Base-by-base conservation (phyloP, 2,113 vertebrate genomes). In the Malaclemys terrapin region DNA sequence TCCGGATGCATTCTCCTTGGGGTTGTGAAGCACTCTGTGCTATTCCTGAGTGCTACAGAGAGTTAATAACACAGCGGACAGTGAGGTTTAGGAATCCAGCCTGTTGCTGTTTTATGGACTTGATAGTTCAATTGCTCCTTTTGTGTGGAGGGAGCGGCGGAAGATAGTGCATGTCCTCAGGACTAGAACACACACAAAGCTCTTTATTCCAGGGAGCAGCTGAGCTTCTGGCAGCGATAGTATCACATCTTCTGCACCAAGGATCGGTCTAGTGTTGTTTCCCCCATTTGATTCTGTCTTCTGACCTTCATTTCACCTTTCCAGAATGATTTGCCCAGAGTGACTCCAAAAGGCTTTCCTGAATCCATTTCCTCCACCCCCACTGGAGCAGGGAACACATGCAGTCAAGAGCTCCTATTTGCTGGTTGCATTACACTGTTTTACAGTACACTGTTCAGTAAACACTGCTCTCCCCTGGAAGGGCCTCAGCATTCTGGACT, bases 1-100 rank as follows among this genome's bases (percentile, higher is more conserved):
- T 38, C 54, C n/a, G n/a, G 8, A 84, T 59, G 52, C 14, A 52
- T 85, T 6, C 56, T 29, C 92, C 91, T 65, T 19, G 3, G 78
- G 90, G 69, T 82, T 89, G 89, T 53, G 52, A 82, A 86, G 81
- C 84, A 27, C 47, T 89, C 81, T 72, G 59, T 90, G 86, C 82
- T 0, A 0, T 12, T 47, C 47, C 42, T 78, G 9, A 31, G 1
- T 80, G 84, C 82, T 76, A 10, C 1, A 0, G 53, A 45, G 45
- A 82, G 83, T 82, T 96, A 78, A 93, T 96, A 56, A 65, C 50
- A 76, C 16, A 78, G 22, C 75, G 90, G 87, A 52, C 59, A 53
- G 11, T 0, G 16, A 85, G 69, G 65, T 5, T 52, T 50, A 54
- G 0, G 19, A 90, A 79, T 82, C 72, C 87, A 1, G 94, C 85